Base-by-base conservation (phyloP, 2,113 vertebrate genomes). In the Myotis yumanensis region DNA sequence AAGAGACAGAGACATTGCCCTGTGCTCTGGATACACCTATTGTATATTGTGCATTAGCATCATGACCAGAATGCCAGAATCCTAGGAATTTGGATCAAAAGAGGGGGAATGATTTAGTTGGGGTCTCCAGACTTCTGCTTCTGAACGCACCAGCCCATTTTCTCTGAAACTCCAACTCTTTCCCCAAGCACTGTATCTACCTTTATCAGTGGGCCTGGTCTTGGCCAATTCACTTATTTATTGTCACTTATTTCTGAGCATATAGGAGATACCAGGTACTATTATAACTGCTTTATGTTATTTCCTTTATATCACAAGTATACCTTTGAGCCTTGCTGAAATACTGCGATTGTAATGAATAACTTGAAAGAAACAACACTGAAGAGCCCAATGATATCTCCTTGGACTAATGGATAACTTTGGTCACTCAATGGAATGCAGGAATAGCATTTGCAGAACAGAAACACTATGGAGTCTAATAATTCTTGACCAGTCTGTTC, bases 11-110 rank as follows among this genome's bases (percentile, higher is more conserved):
- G 12, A 48, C 75, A 92, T 48, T 81, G 2, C 0, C 14, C 2
- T 15, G 54, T 89, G 73, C 3, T 43, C 23, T 5, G 32, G 25
- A 52, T 43, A 25, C 0, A 17, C 7, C n/a, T 52, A 5, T 7
- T 22, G 0, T 23, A 46, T 12, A 28, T 3, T 18, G 14, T 6
- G 0, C 5, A 17, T 11, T n/a, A 5, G 10, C 7, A 15, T 35
- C 10, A 8, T n/a, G 43, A 59, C 22, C 5, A 17, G 8, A 68
- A 23, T 32, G 1, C 8, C 71, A 64, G 32, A 54, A 35, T 64
- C 9, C 0, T 43, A 51, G 30, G 51, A 46, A 43, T 20, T 2
- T 46, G 66, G 46, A 72, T 40, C 4, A 3, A 7, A 52, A 79
- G 68, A 68, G 1, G 0, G 1, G 20, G 3, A 15, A 8, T 9